These are phyloP conservation scores for Gulo gulo DNA, from an alignment of 2,113 vertebrate species.

Conservation along the genomic window DNA sequence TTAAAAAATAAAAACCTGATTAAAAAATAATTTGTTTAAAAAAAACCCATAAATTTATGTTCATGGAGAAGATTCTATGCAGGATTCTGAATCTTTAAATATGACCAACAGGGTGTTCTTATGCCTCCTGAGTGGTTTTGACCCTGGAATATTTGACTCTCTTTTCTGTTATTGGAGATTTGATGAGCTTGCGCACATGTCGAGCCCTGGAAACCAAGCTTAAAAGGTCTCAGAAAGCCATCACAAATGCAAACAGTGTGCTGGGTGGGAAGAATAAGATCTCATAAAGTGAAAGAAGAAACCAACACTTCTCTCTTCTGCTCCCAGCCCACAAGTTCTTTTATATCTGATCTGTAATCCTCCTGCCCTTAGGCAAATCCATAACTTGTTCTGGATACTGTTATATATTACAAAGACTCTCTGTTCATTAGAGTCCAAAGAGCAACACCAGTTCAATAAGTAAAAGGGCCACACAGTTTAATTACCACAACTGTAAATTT, in stretches of 20 bases:
- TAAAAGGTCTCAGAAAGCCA: not conserved
- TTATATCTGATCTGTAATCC: not conserved
- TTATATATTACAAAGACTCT: not conserved
- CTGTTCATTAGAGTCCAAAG: not conserved
- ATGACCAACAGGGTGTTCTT: not conserved
- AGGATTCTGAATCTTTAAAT: not conserved
- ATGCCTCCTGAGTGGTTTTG: not conserved
- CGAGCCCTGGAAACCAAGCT: not conserved
- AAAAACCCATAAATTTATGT: not conserved
- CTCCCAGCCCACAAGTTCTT: not conserved
- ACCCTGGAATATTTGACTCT: not conserved
- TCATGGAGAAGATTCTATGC: not conserved
- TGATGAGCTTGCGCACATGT: not conserved
- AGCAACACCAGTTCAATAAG: not conserved
- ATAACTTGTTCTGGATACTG: not conserved
- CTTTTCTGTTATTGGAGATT: not conserved
- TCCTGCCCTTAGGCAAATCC: not conserved
- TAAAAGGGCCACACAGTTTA: not conserved
- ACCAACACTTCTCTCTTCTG: not conserved
- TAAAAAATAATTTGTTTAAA: not conserved
- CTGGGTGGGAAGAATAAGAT: not conserved
- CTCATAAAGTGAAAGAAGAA: not conserved
- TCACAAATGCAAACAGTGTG: not conserved
- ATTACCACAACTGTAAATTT: not conserved
- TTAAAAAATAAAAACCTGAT: not conserved